Percentiles rank a stretch among this genome's conserved stretches.
Conservation (phyloP, 2,888 invertebrate genomes). For the Tinea semifulvella region DNA sequence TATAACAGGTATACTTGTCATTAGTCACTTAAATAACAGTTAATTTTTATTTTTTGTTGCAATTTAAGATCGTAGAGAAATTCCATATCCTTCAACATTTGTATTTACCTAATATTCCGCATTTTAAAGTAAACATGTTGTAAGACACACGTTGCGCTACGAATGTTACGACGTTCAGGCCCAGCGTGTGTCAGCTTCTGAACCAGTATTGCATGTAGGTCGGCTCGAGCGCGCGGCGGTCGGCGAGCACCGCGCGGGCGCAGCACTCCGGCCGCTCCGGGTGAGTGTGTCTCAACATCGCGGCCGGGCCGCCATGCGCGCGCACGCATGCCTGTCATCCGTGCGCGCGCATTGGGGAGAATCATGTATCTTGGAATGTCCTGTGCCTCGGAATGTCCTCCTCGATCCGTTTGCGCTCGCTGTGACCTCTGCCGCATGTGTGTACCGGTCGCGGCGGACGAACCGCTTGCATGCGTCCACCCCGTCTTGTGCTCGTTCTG, state of each 20-base stretch:
- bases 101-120: too few relatives aligned
- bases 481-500: conserved; percentile 24
- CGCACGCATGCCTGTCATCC: conserved; percentile 43
- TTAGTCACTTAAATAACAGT: background rate
- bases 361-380: conserved; percentile 70
- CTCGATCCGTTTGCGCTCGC: conserved; percentile 57
- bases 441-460: conserved; percentile 33
- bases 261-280: conserved; percentile 31
- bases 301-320: conserved; percentile 33
- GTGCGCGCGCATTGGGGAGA: conserved; percentile 62
- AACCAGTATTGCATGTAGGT: background rate
- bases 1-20: conserved; percentile 69
- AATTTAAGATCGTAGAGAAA: too few relatives aligned
- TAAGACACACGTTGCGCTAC: background rate
- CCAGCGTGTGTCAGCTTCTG: background rate
- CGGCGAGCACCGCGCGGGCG: conserved; percentile 9
- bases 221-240: conserved; percentile 17
- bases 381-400: conserved; percentile 70
- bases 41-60: background rate
- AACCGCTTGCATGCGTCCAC: conserved; percentile 52
- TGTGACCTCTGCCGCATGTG: conserved; percentile 60
- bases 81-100: too few relatives aligned
- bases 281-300: conserved; percentile 69
- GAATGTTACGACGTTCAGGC: background rate
- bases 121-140: too few relatives aligned